Conservation (phyloP, 2,797 vertebrate species). For the Dipus sagitta region DNA sequence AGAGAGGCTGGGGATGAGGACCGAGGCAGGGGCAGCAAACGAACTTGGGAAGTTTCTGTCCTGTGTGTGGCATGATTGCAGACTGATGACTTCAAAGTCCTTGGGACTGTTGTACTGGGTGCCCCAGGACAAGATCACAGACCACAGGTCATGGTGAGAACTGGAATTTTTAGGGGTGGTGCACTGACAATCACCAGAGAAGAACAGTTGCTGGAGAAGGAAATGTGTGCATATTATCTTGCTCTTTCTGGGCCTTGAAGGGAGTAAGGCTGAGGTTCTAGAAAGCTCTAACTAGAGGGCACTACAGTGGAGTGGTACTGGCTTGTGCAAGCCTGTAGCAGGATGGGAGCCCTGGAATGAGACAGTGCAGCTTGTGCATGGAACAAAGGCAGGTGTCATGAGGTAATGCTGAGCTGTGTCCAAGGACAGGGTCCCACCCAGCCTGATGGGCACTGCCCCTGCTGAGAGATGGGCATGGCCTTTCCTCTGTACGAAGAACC, state of each 20-base stretch:
- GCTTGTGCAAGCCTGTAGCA: background rate
- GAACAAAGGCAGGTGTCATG: background rate
- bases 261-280: background rate
- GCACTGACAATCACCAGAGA: background rate
- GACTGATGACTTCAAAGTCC: background rate
- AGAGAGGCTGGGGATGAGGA: background rate
- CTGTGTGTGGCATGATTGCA: background rate
- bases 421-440: background rate
- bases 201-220: background rate
- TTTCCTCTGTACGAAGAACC: background rate
- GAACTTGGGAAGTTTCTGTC: background rate
- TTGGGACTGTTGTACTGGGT: background rate
- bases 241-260: background rate
- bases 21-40: rapidly evolving
- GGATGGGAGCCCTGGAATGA: too few relatives aligned
- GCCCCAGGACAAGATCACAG: background rate
- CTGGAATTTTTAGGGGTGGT: background rate
- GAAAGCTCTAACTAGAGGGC: background rate
- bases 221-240: background rate
- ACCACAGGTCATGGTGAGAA: background rate
- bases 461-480: background rate
- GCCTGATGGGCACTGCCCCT: too few relatives aligned
- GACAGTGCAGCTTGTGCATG: background rate
- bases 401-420: background rate
- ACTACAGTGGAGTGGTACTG: too few relatives aligned